Base-by-base conservation (phyloP, 2,797 vertebrate genomes). In the Coilia nasus region DNA sequence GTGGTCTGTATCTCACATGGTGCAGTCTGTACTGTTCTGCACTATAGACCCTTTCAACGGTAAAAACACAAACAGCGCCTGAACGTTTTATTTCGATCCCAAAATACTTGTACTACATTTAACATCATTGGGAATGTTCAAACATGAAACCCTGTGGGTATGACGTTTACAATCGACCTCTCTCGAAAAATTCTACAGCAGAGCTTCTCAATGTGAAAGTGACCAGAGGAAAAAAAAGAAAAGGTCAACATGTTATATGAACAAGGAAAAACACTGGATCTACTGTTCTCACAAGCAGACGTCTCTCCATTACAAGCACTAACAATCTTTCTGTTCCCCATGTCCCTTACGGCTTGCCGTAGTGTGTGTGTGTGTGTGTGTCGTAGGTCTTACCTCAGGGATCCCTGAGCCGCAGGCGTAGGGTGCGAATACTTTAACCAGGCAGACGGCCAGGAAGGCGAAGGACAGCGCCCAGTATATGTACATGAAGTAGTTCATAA, bases 401-500 rank as follows among this genome's bases (percentile, higher is more conserved):
- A 99, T 99, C 86, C 98, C 98, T 0, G 98, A 99, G 87, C 98
- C 98, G 60, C 98, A 99, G 89, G 98, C 98, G 25, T 99, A 99
- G 0, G 98, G 98, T 54, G 98, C 98, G 83, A 99, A 99, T 84
- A 99, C 96, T 89, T 99, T 99, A 88, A 99, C 98, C 85, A 99
- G 94, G 81, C 96, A 97, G 88, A 99, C 98, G 0, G 98, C 98
- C 93, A 99, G 93, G 93, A 99, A 99, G 91, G 98, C 98, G 89
- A 99, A 99, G 88, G 96, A 95, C 94, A 99, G 93, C 54, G 98
- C 98, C 98, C 98, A 99, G 93, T 98, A 98, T 87, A 98, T 98
- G 88, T 99, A 99, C 97, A 99, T 98, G 93, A 99, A 99, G 90
- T 99, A 99, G 94, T 99, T 99, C 98, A 99, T 98, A 91, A 99